A percentile compares a stretch with the other conserved stretches of the same genome.
These are phyloP conservation scores for Cyphomyrmex costatus DNA, from an alignment of 1,140 invertebrate genomes.

Conservation along the genomic window DNA sequence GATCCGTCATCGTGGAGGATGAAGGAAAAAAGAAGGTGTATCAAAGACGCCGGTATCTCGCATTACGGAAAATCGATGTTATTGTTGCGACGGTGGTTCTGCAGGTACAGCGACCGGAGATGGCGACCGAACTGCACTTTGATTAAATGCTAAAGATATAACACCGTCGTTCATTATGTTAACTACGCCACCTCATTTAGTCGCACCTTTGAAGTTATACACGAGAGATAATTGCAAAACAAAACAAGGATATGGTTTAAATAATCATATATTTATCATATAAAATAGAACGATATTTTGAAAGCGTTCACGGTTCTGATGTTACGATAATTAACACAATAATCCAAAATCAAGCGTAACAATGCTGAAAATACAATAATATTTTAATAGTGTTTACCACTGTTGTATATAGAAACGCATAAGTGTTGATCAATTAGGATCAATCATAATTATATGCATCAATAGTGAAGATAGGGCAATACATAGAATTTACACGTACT, in stretches of 20 bases:
- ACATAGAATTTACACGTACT: constrained; percentile 1
- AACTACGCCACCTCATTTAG: constrained; percentile 17
- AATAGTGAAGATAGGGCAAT: constrained; percentile 24
- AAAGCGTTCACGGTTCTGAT: constrained; percentile 5
- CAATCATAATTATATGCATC: constrained; percentile 21
- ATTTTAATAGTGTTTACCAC: constrained; percentile 33
- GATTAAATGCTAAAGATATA: constrained; percentile 49
- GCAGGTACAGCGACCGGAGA: constrained; percentile 24
- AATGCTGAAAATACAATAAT: constrained; percentile 24
- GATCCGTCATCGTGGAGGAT: constrained; percentile 61
- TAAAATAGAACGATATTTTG: neutral
- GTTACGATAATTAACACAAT: constrained; percentile 31
- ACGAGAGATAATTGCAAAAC: constrained; percentile 17
- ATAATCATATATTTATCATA: constrained; percentile 19
- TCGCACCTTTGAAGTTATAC: neutral
- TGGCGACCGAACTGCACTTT: constrained; percentile 29
- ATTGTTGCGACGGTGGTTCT: constrained; percentile 24
- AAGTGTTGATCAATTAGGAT: constrained; percentile 39
- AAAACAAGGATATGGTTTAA: neutral
- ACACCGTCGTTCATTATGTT: constrained; percentile 32
- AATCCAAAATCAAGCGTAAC: neutral
- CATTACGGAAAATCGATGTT: constrained; percentile 59
- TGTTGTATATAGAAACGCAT: neutral
- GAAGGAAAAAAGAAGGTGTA: constrained; percentile 56
- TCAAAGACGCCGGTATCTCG: constrained; percentile 58